phyloP scores from a whole-genome alignment of 1,140 invertebrate genomes.

The Cyphomyrmex costatus region DNA sequence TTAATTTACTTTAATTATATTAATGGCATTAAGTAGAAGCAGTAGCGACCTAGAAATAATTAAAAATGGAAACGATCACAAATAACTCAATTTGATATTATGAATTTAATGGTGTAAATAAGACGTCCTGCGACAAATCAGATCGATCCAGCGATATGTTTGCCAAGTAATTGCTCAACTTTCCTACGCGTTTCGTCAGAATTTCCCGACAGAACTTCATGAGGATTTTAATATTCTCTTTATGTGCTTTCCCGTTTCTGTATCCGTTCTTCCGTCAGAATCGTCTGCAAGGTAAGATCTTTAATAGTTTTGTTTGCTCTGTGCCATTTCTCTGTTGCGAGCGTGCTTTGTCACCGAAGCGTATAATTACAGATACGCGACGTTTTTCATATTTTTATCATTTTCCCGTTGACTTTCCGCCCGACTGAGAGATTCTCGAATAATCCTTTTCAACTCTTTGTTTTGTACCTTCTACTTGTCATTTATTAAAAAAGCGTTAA shows the following conservation, averaged over 20 bases:
- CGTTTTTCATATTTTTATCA: conserved; percentile 42
- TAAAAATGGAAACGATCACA: too few relatives aligned
- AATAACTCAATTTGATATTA: too few relatives aligned
- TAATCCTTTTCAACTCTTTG: conserved; percentile 23
- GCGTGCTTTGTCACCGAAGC: conserved; percentile 17
- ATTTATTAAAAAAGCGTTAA: background rate
- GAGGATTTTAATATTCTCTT: conserved; percentile 43
- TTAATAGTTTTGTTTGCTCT: conserved; percentile 54
- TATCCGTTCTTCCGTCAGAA: conserved; percentile 19
- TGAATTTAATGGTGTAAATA: too few relatives aligned
- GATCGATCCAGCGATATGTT: conserved; percentile 38
- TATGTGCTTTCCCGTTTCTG: conserved; percentile 18
- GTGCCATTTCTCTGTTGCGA: conserved; percentile 10
- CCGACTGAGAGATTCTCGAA: conserved; percentile 8
- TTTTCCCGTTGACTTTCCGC: conserved; percentile 3
- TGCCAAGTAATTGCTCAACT: conserved; percentile 46
- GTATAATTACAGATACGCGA: conserved; percentile 52
- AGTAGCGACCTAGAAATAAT: too few relatives aligned
- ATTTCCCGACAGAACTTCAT: background rate
- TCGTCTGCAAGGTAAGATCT: conserved; percentile 20
- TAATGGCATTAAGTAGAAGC: too few relatives aligned
- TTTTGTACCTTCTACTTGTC: background rate
- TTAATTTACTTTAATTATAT: too few relatives aligned
- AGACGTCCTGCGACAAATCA: background rate
- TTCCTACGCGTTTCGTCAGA: background rate